phyloP scores from a whole-genome alignment of 2,113 vertebrate species.

The Lepisosteus oculatus region DNA sequence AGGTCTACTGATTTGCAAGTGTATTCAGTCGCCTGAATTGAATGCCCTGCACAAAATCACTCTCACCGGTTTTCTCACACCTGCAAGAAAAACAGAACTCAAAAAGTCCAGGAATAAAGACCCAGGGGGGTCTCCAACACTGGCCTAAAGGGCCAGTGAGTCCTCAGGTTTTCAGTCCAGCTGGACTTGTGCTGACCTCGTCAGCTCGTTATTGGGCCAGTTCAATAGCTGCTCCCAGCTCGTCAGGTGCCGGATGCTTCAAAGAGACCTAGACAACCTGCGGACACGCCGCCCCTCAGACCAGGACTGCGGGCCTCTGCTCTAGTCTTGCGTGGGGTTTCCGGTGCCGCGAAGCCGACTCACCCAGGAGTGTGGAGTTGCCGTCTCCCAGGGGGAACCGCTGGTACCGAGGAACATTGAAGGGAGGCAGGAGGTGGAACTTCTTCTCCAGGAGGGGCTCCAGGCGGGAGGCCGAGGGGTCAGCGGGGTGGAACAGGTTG shows the following conservation, averaged over 20 bases:
- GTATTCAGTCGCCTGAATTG: no score
- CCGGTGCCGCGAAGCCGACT: slow-evolving; percentile 11
- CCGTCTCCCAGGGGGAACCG: slow-evolving; percentile 93
- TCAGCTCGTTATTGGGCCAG: not conserved
- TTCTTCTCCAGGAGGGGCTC: slow-evolving; percentile 91
- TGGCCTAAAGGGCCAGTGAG: no score
- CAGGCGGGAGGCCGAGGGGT: slow-evolving; percentile 92
- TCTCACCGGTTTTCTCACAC: no score
- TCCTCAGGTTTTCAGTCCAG: no score
- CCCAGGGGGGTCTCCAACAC: no score
- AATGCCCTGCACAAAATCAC: no score
- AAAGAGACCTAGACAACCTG: no score
- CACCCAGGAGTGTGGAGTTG: slow-evolving; percentile 81
- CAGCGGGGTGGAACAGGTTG: slow-evolving; percentile 96
- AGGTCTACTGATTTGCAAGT: no score
- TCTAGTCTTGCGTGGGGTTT: not conserved
- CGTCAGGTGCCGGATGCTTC: no score
- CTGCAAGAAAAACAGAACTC: no score
- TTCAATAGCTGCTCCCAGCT: not conserved
- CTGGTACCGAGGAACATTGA: slow-evolving; percentile 90
- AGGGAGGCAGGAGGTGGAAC: slow-evolving; percentile 88
- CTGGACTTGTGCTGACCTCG: not conserved
- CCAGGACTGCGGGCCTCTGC: not conserved
- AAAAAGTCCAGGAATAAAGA: no score
- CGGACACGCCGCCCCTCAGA: not conserved